Evolutionary conservation across 2,888 invertebrate genomes (phyloP), one percentile per base, ranked within the genome.

Genomic region (Erynnis tages): DNA sequence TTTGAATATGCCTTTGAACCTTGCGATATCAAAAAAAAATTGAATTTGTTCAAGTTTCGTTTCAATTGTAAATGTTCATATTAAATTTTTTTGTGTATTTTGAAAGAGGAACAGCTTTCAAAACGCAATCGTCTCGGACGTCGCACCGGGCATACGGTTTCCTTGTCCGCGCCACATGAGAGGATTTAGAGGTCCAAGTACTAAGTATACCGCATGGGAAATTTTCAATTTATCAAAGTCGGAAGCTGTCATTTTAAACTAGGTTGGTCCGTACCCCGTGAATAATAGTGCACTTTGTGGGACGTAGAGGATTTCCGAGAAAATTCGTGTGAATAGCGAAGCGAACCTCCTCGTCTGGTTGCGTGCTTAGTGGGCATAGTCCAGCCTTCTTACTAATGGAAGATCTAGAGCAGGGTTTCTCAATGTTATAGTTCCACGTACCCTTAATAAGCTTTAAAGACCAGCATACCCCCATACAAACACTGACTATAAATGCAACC

Each of bases 211-310:
- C 46, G 45, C 56, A 41, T 55, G 55, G 60, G 61, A 64, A 66
- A 61, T 66, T 66, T 67, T 67, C 72, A 61, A 80, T 80, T 80
- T 77, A 79, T 80, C 78, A 79, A 69, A 63, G 66, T 62, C 62
- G 63, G 70, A 71, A 74, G 72, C 69, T 75, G 78, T 77, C 76
- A 71, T 68, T 59, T 70, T 68, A 67, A 70, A 76, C 71, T 73
- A 67, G 69, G 69, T 70, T 71, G 65, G 62, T 66, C 60, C 54
- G 46, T 66, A 67, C 67, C 65, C 62, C 62, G 69, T 80, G 82
- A 82, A 77, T 84, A 81, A 83, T 82, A 78, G 83, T 80, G 76
- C 75, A 79, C 72, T 82, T 77, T 76, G 73, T 76, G 63, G 77
- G 79, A 79, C 79, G 76, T 71, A 63, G 65, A 67, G 79, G 77